phyloP scores from a whole-genome alignment of 2,888 invertebrate genomes.

The Euplexia lucipara region DNA sequence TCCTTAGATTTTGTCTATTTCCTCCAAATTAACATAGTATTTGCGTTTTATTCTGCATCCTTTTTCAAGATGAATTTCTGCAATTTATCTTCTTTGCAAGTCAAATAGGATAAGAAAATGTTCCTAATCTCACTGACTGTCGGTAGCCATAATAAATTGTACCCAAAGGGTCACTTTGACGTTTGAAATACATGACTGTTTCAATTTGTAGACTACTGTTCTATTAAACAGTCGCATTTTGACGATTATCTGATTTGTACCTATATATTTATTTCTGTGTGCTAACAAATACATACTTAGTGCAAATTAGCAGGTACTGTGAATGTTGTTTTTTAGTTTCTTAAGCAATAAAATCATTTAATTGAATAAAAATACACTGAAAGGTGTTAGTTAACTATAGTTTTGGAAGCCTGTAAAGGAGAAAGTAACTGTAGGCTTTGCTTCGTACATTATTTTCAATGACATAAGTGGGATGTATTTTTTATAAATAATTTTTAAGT shows the following conservation, averaged over 20 bases:
- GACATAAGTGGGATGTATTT: no score
- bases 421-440: no score
- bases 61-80: constrained; percentile 34
- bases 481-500: no score
- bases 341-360: no score
- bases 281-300: no score
- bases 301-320: no score
- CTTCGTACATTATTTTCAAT: no score
- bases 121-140: constrained; percentile 33
- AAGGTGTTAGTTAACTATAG: no score
- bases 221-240: background rate
- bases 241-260: constrained; percentile 4
- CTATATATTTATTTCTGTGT: background rate
- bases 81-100: constrained; percentile 55
- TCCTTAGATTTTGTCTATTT: constrained; percentile 8
- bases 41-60: constrained; percentile 44
- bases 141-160: constrained; percentile 48
- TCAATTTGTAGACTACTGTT: constrained; percentile 19
- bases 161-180: constrained; percentile 48
- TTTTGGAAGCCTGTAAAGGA: no score
- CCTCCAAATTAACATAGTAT: constrained; percentile 40
- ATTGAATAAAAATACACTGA: no score
- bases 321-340: no score
- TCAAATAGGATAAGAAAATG: constrained; percentile 47
- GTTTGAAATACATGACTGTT: constrained; percentile 25